Conservation (phyloP, 1,140 invertebrate species). For the Drosophila persimilis region DNA sequence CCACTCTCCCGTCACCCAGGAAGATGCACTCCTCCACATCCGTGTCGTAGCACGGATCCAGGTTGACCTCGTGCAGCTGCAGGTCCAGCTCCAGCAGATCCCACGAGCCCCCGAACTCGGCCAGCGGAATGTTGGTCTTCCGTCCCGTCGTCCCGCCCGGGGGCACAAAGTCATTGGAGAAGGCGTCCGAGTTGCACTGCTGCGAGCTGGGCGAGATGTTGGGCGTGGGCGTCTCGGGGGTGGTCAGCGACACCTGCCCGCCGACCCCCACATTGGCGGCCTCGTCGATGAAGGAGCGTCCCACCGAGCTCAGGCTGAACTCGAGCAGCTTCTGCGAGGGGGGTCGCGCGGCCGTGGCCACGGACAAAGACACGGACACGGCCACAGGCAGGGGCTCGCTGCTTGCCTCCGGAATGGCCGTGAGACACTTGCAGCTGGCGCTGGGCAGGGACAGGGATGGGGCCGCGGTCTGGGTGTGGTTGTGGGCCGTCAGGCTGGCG, state of each 20-base stretch:
- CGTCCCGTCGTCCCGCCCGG: slow-evolving; percentile 9
- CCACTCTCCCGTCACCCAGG: slow-evolving; percentile 78
- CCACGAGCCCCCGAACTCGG: slow-evolving; percentile 81
- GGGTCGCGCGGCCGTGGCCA: background rate
- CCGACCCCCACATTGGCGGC: slow-evolving; percentile 29
- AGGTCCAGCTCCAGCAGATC: slow-evolving; percentile 80
- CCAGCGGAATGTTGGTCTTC: slow-evolving; percentile 59
- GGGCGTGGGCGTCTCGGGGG: slow-evolving; percentile 85
- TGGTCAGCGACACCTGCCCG: slow-evolving; percentile 82
- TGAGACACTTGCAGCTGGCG: slow-evolving; percentile 71
- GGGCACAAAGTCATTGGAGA: slow-evolving; percentile 82
- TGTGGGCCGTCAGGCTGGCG: slow-evolving; percentile 51
- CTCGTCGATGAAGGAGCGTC: slow-evolving; percentile 81
- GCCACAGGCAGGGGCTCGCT: slow-evolving; percentile 33
- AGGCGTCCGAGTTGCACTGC: slow-evolving; percentile 73
- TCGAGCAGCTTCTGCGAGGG: slow-evolving; percentile 67
- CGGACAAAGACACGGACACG: background rate
- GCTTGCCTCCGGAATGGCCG: slow-evolving; percentile 73
- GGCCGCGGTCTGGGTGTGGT: slow-evolving; percentile 31
- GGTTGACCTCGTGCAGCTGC: slow-evolving; percentile 81
- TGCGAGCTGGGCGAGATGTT: slow-evolving; percentile 85
- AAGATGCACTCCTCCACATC: slow-evolving; percentile 86
- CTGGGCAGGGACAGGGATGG: slow-evolving; percentile 54
- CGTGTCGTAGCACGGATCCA: slow-evolving; percentile 82
- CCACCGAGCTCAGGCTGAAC: slow-evolving; percentile 81